These are phyloP conservation scores for Hyppa rectilinea DNA, from an alignment of 2,888 invertebrate species.

Conservation along the genomic window DNA sequence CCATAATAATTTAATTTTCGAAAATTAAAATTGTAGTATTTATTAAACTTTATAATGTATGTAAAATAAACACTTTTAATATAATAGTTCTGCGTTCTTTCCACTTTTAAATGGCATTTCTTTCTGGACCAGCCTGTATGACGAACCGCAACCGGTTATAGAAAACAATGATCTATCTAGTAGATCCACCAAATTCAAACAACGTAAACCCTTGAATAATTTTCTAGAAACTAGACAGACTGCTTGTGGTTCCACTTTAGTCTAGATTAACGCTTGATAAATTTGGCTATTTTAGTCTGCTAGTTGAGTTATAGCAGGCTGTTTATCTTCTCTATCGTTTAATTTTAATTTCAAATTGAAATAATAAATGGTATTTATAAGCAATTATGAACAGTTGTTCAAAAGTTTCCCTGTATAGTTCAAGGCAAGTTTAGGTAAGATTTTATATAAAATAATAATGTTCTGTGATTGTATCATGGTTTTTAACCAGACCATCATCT, in stretches of 20 bases:
- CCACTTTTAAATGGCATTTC: too few relatives aligned
- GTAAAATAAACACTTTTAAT: too few relatives aligned
- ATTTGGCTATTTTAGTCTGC: conserved; percentile 19
- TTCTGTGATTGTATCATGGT: not conserved
- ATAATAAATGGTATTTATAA: conserved; percentile 14
- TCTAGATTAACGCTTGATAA: conserved; percentile 24
- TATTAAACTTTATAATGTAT: too few relatives aligned
- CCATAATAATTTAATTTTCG: too few relatives aligned
- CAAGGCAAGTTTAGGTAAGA: not conserved
- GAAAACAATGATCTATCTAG: too few relatives aligned
- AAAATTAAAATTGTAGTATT: too few relatives aligned
- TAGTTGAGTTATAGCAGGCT: conserved; percentile 2
- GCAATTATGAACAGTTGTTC: not conserved
- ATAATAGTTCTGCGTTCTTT: too few relatives aligned
- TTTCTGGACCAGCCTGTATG: too few relatives aligned
- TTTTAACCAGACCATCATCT: too few relatives aligned
- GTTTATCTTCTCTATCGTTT: not conserved
- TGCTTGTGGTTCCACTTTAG: conserved; percentile 10
- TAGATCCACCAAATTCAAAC: too few relatives aligned
- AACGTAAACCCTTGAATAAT: too few relatives aligned
- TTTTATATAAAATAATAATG: not conserved
- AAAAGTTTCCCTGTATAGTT: not conserved
- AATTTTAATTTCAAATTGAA: conserved; percentile 14
- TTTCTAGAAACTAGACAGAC: conserved; percentile 7
- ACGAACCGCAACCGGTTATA: too few relatives aligned